Evolutionary conservation across 2,113 vertebrate genomes (phyloP).

Genomic region (Piaya cayana): DNA sequence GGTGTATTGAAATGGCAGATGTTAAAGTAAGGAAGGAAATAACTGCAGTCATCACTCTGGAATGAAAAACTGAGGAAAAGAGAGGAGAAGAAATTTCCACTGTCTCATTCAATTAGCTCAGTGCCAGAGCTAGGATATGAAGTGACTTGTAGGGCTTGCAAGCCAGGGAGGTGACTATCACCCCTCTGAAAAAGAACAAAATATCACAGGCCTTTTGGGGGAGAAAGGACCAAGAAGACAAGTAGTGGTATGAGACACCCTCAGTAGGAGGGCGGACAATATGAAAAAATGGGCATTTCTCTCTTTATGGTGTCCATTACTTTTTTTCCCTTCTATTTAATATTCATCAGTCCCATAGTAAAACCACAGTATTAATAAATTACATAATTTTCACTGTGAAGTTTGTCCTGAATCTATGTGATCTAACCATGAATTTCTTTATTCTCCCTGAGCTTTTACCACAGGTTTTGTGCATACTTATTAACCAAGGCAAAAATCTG

Average conservation of each 20-base stretch:
- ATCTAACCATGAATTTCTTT: neutral
- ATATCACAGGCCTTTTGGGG: neutral
- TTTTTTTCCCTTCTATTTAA: neutral
- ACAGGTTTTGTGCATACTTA: neutral
- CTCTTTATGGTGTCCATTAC: neutral
- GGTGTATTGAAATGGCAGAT: neutral
- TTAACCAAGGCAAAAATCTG: neutral
- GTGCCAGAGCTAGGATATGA: neutral
- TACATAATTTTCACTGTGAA: neutral
- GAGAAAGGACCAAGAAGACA: neutral
- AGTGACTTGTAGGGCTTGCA: neutral
- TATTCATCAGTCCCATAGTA: neutral
- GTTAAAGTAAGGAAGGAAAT: neutral
- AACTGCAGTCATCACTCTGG: neutral
- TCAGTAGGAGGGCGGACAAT: neutral
- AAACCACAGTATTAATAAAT: neutral
- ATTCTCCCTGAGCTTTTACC: neutral
- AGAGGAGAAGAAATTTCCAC: neutral
- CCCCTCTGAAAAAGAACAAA: neutral
- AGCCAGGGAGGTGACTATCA: neutral
- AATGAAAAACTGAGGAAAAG: neutral
- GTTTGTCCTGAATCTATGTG: neutral
- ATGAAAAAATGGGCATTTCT: neutral
- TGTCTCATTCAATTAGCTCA: neutral
- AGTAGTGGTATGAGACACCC: neutral